Evolutionary conservation across 1,140 invertebrate genomes (phyloP), one percentile per base, ranked within the genome.

Genomic region (Nylanderia fulva): DNA sequence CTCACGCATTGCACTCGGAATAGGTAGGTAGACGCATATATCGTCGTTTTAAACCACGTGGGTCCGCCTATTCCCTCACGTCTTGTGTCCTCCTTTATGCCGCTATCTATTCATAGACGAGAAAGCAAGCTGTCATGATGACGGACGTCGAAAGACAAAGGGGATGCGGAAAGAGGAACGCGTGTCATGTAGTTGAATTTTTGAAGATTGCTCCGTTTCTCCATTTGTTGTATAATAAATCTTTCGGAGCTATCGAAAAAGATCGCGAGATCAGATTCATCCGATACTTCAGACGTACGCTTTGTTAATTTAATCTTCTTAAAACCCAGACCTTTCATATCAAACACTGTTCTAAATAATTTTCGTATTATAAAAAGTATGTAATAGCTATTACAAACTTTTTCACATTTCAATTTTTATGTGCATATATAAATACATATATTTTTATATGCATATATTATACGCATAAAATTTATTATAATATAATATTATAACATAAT

Each of bases 51-150:
- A 29, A 48, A 74, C 88, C 87, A 88, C 87, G 88, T 88, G 83
- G 84, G 84, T 89, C 76, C 45, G 71, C 15, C 33, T 63, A 52
- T 76, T 58, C 64, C 29, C 42, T 84, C 54, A 27, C 27, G 29
- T 69, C 52, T 54, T 72, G 75, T 66, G 74, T 89, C 85, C 88
- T 86, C 85, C 82, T 90, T 90, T 90, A 80, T 90, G 58, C 58
- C 80, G 66, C 69, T 76, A 76, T 89, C 88, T 90, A 90, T 89
- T 86, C 84, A 89, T 89, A 89, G 88, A 89, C 72, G 87, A 89
- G 88, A 89, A 89, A 89, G 87, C 88, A 58, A 84, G 87, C 85
- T 63, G 88, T 86, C 87, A 86, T 48, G 54, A 64, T 86, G 88
- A 86, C 84, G 79, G 60, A 71, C 84, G 52, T 33, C 33, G 63